Percentiles rank a stretch among this genome's conserved stretches.
These are phyloP conservation scores for Plemyria rubiginata DNA, from an alignment of 2,888 invertebrate species.

Conservation along the genomic window DNA sequence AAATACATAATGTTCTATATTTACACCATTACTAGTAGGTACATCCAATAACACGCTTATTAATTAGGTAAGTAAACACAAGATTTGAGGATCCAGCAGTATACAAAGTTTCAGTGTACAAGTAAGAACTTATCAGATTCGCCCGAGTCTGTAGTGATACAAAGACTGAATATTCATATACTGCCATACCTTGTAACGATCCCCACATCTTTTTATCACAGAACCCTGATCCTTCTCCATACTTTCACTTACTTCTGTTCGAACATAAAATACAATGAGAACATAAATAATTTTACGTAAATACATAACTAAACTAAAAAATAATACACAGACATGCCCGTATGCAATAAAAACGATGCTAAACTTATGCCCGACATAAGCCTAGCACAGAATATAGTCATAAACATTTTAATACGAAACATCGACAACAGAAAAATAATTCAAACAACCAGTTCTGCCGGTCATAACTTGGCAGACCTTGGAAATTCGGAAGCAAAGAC, in stretches of 20 bases:
- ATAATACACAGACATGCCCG: constrained; percentile 29
- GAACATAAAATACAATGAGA: constrained; percentile 48
- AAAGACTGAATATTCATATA: constrained; percentile 38
- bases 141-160: constrained; percentile 23
- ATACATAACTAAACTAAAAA: constrained; percentile 38
- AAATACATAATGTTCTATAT: constrained; percentile 54
- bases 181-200: constrained; percentile 48
- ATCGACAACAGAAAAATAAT: constrained; percentile 36
- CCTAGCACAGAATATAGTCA: constrained; percentile 17
- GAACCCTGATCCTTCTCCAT: constrained; percentile 63
- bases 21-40: constrained; percentile 54
- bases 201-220: constrained; percentile 66
- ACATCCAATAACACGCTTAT: constrained; percentile 50
- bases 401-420: constrained; percentile 38
- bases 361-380: constrained; percentile 34
- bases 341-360: constrained; percentile 20
- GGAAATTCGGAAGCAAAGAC: not conserved
- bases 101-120: constrained; percentile 36
- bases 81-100: constrained; percentile 51
- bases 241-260: constrained; percentile 48
- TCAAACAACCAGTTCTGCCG: constrained; percentile 14
- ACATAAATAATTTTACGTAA: constrained; percentile 40
- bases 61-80: constrained; percentile 53
- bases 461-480: constrained; percentile 28
- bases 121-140: constrained; percentile 14